A percentile compares a stretch with the other conserved stretches of the same genome.
phyloP scores from a whole-genome alignment of 2,797 vertebrate genomes.

The Coluber constrictor region DNA sequence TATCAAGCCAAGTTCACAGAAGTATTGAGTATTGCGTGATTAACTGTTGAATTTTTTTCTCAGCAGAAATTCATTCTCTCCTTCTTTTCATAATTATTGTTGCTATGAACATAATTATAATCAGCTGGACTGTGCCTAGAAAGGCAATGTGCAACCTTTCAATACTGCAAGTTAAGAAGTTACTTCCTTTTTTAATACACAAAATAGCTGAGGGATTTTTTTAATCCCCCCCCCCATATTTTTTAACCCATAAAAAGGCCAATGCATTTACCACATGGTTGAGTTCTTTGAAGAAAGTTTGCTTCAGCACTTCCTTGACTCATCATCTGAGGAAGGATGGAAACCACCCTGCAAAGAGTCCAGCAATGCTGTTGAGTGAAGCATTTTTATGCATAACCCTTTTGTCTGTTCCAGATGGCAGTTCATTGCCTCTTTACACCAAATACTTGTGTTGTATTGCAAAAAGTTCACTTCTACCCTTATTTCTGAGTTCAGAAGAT shows the following conservation, averaged over 20 bases:
- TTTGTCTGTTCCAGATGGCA: not conserved
- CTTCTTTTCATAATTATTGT: not conserved
- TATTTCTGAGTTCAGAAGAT: not conserved
- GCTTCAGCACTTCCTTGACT: not conserved
- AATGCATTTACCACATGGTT: not conserved
- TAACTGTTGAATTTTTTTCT: constrained; percentile 15
- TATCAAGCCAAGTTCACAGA: not conserved
- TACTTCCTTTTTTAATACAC: not conserved
- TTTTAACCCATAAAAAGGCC: not conserved
- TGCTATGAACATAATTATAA: not conserved
- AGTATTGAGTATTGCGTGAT: not conserved
- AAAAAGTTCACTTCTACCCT: not conserved
- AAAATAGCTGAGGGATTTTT: not conserved
- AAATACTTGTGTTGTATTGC: not conserved
- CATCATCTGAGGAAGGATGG: not conserved
- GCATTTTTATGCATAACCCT: not conserved
- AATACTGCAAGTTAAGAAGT: not conserved
- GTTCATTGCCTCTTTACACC: not conserved
- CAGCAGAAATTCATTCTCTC: constrained; percentile 12
- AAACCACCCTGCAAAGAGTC: not conserved
- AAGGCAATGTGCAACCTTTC: not conserved
- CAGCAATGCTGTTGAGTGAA: not conserved
- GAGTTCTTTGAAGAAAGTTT: not conserved
- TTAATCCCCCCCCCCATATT: not conserved
- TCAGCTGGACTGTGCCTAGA: not conserved